Percentiles rank a stretch among this genome's conserved stretches.
These are phyloP conservation scores for Laticauda laticaudata DNA, from an alignment of 2,113 vertebrate species.

Conservation along the genomic window DNA sequence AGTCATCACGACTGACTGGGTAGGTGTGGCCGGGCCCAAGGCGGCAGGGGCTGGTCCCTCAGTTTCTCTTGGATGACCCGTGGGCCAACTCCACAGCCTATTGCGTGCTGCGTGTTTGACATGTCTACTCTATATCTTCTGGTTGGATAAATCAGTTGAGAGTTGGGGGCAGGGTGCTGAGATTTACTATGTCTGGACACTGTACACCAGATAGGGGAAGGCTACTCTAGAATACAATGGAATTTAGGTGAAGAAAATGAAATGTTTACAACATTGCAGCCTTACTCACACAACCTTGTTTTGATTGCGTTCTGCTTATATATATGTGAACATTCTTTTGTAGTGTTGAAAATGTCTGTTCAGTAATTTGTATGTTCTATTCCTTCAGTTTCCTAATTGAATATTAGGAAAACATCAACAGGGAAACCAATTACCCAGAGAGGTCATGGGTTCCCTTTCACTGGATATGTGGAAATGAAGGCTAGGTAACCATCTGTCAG, in stretches of 20 bases:
- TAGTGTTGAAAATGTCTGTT: not conserved
- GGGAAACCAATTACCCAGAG: not conserved
- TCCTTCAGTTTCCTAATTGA: not conserved
- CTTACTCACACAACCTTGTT: not conserved
- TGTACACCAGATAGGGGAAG: not conserved
- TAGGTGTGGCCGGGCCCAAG: too few species aligned
- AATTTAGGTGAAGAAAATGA: not conserved
- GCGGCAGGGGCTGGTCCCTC: too few species aligned
- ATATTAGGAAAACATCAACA: not conserved
- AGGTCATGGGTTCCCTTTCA: not conserved
- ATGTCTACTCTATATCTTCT: not conserved
- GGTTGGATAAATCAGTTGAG: not conserved
- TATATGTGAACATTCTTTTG: not conserved
- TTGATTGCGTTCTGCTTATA: not conserved
- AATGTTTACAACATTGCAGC: not conserved
- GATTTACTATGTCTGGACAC: not conserved
- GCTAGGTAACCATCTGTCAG: not conserved
- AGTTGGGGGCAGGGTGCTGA: not conserved
- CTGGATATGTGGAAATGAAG: not conserved
- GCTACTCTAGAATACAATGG: not conserved
- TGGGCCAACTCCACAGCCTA: too few species aligned
- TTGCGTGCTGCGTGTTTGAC: too few species aligned
- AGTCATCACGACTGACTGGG: too few species aligned
- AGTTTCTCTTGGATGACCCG: too few species aligned
- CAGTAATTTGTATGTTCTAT: slow-evolving; percentile 38